Evolutionary conservation across 2,113 vertebrate species (phyloP).

Genomic region (Orycteropus afer): DNA sequence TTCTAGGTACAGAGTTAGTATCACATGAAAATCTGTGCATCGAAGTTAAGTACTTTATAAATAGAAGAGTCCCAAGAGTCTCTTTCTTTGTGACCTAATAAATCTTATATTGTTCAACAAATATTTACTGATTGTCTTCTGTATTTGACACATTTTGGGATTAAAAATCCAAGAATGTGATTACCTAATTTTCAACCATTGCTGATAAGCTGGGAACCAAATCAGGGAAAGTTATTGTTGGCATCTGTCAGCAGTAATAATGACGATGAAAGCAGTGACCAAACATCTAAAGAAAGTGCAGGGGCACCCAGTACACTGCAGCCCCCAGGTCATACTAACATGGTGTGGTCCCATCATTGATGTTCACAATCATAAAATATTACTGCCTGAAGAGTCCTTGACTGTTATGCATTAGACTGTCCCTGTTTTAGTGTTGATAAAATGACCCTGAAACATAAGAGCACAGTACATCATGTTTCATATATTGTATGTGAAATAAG

Average conservation of each 20-base stretch:
- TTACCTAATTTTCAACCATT: neutral
- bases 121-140: neutral
- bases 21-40: neutral
- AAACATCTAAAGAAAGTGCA: neutral
- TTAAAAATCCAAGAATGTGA: neutral
- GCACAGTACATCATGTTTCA: neutral
- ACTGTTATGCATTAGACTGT: neutral
- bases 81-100: neutral
- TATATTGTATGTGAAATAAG: neutral
- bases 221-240: neutral
- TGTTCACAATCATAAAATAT: neutral
- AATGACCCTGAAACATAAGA: neutral
- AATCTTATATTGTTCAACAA: neutral
- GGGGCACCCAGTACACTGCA: neutral
- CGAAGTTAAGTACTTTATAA: neutral
- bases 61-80: neutral
- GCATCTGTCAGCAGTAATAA: neutral
- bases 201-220: neutral
- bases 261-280: neutral
- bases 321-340: neutral
- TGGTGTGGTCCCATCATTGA: neutral
- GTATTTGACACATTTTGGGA: neutral
- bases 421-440: neutral
- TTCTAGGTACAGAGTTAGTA: neutral
- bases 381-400: neutral